Evolutionary conservation across 2,888 invertebrate genomes (phyloP).

Genomic region (Cheilosia urbana): DNA sequence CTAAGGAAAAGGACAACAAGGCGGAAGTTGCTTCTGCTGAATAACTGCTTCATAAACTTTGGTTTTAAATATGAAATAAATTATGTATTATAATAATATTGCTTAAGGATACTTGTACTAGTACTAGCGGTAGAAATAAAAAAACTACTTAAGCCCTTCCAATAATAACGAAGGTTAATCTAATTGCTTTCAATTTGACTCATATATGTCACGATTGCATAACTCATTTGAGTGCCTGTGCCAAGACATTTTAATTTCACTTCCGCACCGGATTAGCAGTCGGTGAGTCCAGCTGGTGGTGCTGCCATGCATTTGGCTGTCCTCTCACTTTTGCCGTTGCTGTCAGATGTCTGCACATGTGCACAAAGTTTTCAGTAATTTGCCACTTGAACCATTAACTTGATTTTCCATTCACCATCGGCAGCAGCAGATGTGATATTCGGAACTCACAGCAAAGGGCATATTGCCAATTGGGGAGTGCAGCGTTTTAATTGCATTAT

Average conservation of each 20-base stretch:
- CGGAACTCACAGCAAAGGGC: conserved; percentile 53
- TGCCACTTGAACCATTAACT: conserved; percentile 21
- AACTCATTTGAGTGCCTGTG: conserved; percentile 26
- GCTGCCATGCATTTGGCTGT: conserved; percentile 18
- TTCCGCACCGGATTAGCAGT: conserved; percentile 39
- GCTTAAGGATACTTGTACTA: conserved; percentile 46
- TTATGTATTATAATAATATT: conserved; percentile 31
- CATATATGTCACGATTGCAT: conserved; percentile 26
- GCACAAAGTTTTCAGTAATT: conserved; percentile 42
- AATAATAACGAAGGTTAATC: conserved; percentile 17
- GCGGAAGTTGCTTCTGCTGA: conserved; percentile 31
- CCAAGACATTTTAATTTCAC: conserved; percentile 47
- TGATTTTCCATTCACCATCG: conserved; percentile 49
- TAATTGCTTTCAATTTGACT: conserved; percentile 2
- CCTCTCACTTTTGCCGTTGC: conserved; percentile 58
- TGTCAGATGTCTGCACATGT: conserved; percentile 10
- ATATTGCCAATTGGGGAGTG: conserved; percentile 58
- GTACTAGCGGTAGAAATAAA: conserved; percentile 39
- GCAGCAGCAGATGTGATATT: conserved; percentile 36
- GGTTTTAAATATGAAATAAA: conserved; percentile 16
- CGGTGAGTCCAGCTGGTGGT: conserved; percentile 42
- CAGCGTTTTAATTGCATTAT: conserved; percentile 15
- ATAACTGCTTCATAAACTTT: conserved; percentile 20
- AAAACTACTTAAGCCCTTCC: conserved; percentile 29
- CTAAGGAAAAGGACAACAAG: conserved; percentile 57